Percentiles rank a stretch among this genome's conserved stretches.
phyloP scores from a whole-genome alignment of 2,113 vertebrate species.

The Sorex fumeus region DNA sequence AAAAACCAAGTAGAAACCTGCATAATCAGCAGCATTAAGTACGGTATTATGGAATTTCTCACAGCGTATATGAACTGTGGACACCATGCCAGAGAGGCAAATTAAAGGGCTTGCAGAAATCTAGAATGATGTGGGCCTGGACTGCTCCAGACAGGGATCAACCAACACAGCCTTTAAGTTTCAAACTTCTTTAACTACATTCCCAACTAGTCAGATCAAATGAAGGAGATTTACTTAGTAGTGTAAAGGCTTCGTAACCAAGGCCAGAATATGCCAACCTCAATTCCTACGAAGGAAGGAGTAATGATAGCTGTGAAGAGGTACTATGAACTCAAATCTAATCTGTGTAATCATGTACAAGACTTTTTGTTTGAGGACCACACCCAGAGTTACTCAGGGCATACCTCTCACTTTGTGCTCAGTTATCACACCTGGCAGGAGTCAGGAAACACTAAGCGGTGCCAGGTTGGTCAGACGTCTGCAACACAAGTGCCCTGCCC shows the following conservation, averaged over 20 bases:
- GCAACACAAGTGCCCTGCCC: no score
- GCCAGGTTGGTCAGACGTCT: no score
- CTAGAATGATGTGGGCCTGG: no score
- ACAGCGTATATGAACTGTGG: background rate
- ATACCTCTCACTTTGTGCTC: no score
- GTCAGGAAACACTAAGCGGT: no score
- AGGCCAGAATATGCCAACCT: background rate
- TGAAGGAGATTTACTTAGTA: background rate
- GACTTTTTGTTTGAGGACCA: background rate
- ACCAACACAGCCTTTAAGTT: background rate
- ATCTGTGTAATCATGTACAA: background rate
- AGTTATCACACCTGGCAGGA: no score
- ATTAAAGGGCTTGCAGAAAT: background rate
- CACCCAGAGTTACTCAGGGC: no score
- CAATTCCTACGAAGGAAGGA: background rate
- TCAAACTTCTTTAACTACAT: conserved; percentile 6
- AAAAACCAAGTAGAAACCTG: conserved; percentile 40
- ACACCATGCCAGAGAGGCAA: background rate
- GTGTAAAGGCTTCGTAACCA: background rate
- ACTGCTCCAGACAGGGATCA: background rate
- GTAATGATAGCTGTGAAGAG: background rate
- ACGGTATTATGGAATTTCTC: conserved; percentile 56
- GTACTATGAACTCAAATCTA: background rate
- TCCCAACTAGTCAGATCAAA: background rate
- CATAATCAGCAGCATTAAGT: background rate